These are phyloP conservation scores for Apteryx mantelli DNA, from an alignment of 2,113 vertebrate genomes.

Conservation along the genomic window DNA sequence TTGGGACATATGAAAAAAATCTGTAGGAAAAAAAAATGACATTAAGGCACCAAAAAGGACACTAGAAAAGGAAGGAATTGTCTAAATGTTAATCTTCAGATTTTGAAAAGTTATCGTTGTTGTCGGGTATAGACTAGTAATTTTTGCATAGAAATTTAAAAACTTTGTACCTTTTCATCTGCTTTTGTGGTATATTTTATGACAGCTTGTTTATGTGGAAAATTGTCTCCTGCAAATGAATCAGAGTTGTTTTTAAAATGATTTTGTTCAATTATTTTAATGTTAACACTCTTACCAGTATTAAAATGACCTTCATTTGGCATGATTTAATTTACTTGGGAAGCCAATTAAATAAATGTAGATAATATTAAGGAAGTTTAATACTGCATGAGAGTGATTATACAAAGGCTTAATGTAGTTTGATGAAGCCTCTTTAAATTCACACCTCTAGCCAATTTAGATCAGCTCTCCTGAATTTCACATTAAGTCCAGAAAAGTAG, in stretches of 20 bases:
- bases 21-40: background rate
- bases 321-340: background rate
- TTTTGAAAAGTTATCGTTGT: background rate
- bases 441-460: background rate
- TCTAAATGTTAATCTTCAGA: background rate
- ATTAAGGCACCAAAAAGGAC: background rate
- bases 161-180: background rate
- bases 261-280: background rate
- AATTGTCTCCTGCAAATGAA: background rate
- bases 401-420: background rate
- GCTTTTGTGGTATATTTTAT: background rate
- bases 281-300: background rate
- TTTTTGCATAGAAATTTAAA: background rate
- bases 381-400: background rate
- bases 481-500: background rate
- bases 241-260: background rate
- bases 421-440: background rate
- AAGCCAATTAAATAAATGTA: background rate
- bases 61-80: background rate
- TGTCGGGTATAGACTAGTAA: background rate
- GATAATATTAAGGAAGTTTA: background rate
- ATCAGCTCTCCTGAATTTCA: background rate
- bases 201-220: background rate
- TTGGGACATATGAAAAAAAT: background rate
- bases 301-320: background rate